phyloP scores from a whole-genome alignment of 2,888 invertebrate genomes.

The Xylocampa areola region DNA sequence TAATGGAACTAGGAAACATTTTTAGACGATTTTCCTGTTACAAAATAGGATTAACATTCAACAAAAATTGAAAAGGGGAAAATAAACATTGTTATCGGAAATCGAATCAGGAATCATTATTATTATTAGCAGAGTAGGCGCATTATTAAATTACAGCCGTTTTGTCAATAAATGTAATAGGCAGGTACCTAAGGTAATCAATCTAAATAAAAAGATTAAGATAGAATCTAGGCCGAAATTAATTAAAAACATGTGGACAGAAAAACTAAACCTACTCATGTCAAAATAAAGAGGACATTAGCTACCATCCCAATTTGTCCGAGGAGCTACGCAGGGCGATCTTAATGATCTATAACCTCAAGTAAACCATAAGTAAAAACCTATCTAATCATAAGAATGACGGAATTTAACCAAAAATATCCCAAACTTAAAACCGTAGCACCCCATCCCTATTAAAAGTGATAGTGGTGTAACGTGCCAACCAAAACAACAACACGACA shows the following conservation, averaged over 20 bases:
- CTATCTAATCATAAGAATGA: too few species aligned
- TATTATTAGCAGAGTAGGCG: slow-evolving; percentile 21
- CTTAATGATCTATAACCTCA: too few species aligned
- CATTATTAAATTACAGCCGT: slow-evolving; percentile 24
- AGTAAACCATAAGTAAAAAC: too few species aligned
- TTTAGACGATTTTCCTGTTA: slow-evolving; percentile 34
- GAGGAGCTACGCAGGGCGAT: too few species aligned
- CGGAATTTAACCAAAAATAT: slow-evolving; percentile 7
- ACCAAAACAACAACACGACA: slow-evolving; percentile 58
- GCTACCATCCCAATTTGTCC: too few species aligned
- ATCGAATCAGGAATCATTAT: slow-evolving; percentile 28
- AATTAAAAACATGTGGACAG: slow-evolving; percentile 23
- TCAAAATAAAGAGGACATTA: too few species aligned
- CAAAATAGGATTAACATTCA: slow-evolving; percentile 22
- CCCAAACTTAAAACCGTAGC: slow-evolving; percentile 6
- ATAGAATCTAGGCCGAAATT: slow-evolving; percentile 5
- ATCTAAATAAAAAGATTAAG: slow-evolving; percentile 28
- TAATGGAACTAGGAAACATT: slow-evolving; percentile 27
- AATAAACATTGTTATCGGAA: slow-evolving; percentile 35
- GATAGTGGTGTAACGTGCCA: slow-evolving; percentile 45
- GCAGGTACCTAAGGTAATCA: slow-evolving; percentile 14
- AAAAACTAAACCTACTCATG: too few species aligned
- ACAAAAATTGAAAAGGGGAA: slow-evolving; percentile 26
- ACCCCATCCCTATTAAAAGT: slow-evolving; percentile 30
- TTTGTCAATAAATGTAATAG: slow-evolving; percentile 17